phyloP scores from a whole-genome alignment of 2,113 vertebrate genomes.

The Apodemus speciosus region DNA sequence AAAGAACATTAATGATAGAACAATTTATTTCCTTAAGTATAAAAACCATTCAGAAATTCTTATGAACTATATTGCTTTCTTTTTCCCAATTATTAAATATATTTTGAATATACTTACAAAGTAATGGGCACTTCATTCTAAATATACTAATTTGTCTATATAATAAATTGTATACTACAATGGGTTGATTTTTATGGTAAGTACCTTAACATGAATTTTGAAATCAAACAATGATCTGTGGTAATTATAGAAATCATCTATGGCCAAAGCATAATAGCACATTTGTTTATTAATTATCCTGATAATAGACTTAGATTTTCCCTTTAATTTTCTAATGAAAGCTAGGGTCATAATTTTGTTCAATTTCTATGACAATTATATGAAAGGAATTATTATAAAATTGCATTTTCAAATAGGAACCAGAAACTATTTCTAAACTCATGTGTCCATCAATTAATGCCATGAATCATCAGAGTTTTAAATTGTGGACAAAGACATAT shows the following conservation, averaged over 20 bases:
- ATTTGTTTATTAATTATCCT: conserved; percentile 21
- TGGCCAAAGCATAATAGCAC: not conserved
- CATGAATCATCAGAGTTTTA: not conserved
- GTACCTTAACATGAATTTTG: not conserved
- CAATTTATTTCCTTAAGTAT: not conserved
- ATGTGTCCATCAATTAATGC: not conserved
- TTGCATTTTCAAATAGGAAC: not conserved
- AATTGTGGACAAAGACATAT: not conserved
- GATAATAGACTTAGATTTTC: not conserved
- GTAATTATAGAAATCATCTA: conserved; percentile 16
- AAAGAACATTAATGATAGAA: not conserved
- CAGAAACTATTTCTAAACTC: conserved; percentile 4
- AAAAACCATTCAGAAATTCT: conserved; percentile 16
- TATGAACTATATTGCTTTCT: not conserved
- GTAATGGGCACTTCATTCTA: not conserved
- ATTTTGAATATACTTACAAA: not conserved
- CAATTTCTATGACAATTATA: not conserved
- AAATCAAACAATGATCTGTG: not conserved
- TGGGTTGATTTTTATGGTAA: not conserved
- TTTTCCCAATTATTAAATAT: not conserved
- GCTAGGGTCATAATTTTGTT: not conserved
- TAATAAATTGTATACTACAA: not conserved
- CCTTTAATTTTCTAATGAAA: not conserved
- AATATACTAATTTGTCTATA: conserved; percentile 22
- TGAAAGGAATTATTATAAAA: not conserved